Evolutionary conservation across 2,797 vertebrate species (phyloP).

Genomic region (Gorsachius magnificus): DNA sequence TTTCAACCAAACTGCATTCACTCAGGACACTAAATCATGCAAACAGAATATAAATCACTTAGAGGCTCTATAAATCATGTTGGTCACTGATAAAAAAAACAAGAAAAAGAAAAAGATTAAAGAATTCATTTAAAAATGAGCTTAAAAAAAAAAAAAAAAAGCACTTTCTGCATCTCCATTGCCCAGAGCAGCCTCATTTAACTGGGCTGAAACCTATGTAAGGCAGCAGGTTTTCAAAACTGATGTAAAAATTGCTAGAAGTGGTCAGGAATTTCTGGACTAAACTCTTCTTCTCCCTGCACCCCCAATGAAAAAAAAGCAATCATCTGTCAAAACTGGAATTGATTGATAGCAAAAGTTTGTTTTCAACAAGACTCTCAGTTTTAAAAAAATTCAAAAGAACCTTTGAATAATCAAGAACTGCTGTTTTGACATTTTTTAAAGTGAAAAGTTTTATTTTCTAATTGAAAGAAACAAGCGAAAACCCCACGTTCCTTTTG

Average conservation of each 20-base stretch:
- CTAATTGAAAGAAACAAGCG: slow-evolving; percentile 49
- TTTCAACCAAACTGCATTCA: slow-evolving; percentile 45
- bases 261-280: not conserved
- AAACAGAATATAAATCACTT: slow-evolving; percentile 47
- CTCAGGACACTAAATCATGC: slow-evolving; percentile 30
- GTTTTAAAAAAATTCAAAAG: not conserved
- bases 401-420: not conserved
- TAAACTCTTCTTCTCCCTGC: not conserved
- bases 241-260: not conserved
- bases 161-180: not conserved
- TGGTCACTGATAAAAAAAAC: not conserved
- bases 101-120: not conserved
- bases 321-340: not conserved
- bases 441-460: slow-evolving; percentile 43
- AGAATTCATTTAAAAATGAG: not conserved
- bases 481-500: not conserved
- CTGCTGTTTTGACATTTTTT: slow-evolving; percentile 25
- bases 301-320: not conserved
- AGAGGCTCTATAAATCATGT: slow-evolving; percentile 16
- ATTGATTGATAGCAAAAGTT: slow-evolving; percentile 5
- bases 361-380: not conserved
- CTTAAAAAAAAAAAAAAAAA: not conserved
- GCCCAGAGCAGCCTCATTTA: not conserved
- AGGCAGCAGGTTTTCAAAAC: not conserved
- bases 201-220: not conserved